Base-by-base conservation (phyloP, 2,113 vertebrate species). In the Dasypus novemcinctus region DNA sequence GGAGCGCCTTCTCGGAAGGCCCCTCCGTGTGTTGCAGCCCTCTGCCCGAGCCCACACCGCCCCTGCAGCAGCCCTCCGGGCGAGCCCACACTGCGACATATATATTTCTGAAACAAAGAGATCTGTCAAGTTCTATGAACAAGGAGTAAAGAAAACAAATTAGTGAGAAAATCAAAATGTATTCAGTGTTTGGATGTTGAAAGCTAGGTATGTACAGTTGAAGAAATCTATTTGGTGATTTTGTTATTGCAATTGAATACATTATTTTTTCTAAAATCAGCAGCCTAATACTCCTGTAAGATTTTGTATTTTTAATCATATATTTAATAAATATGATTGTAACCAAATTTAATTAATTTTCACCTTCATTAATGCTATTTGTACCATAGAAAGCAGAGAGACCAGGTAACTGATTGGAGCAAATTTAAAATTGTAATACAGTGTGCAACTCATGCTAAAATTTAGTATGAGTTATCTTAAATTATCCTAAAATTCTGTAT, bases 31-130 rank as follows among this genome's bases (percentile, higher is more conserved):
- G n/a, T n/a, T n/a, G n/a, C n/a, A n/a, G n/a, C n/a, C n/a, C n/a
- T n/a, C n/a, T n/a, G n/a, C n/a, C n/a, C n/a, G n/a, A n/a, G n/a
- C n/a, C n/a, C n/a, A n/a, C n/a, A n/a, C n/a, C n/a, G n/a, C n/a
- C n/a, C n/a, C n/a, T n/a, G n/a, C n/a, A n/a, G n/a, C n/a, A n/a
- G n/a, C n/a, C n/a, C n/a, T n/a, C n/a, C n/a, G n/a, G n/a, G n/a
- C n/a, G n/a, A n/a, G n/a, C n/a, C n/a, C n/a, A n/a, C n/a, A n/a
- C n/a, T n/a, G n/a, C n/a, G n/a, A n/a, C n/a, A n/a, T n/a, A n/a
- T n/a, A 25, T 78, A 63, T 96, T 93, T 84, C 29, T 57, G 9
- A 95, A 89, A 93, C 74, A 88, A 93, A 33, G 11, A 4, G 84
- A 76, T 54, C 93, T 95, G 33, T 71, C 41, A 94, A 93, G 20